These are phyloP conservation scores for Sycobia sp. DNA, from an alignment of 1,140 invertebrate genomes.

Conservation along the genomic window DNA sequence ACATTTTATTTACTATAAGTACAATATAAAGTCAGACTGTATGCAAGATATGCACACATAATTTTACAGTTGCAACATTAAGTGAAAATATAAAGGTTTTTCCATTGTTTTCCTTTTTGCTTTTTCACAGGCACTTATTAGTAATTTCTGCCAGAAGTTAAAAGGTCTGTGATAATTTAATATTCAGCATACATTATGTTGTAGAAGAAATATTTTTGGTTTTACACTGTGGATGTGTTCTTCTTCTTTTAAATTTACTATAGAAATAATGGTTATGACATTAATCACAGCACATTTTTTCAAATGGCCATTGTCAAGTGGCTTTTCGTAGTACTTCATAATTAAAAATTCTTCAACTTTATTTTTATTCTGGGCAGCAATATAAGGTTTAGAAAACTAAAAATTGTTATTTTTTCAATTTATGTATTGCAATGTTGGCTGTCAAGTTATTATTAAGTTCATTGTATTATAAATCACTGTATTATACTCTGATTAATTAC, in stretches of 20 bases:
- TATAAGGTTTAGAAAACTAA: too few species aligned
- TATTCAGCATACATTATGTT: slow-evolving; percentile 34
- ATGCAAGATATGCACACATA: slow-evolving; percentile 39
- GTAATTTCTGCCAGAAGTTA: slow-evolving; percentile 41
- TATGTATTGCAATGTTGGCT: too few species aligned
- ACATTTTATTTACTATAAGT: slow-evolving; percentile 51
- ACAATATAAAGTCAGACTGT: slow-evolving; percentile 46
- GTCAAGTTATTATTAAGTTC: too few species aligned
- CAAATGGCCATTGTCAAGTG: slow-evolving; percentile 34
- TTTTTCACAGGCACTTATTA: slow-evolving; percentile 51
- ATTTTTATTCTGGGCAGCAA: too few species aligned
- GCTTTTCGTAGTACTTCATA: too few species aligned
- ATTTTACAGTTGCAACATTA: slow-evolving; percentile 45
- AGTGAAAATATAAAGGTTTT: slow-evolving; percentile 40
- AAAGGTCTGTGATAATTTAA: slow-evolving; percentile 40
- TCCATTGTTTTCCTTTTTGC: slow-evolving; percentile 41
- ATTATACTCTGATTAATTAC: too few species aligned
- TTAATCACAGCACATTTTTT: slow-evolving; percentile 33
- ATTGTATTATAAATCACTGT: too few species aligned
- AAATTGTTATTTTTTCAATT: too few species aligned
- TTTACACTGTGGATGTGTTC: slow-evolving; percentile 9
- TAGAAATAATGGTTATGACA: slow-evolving; percentile 31
- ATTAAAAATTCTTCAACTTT: too few species aligned
- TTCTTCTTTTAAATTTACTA: slow-evolving; percentile 21
- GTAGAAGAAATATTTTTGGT: slow-evolving; percentile 24